Evolutionary conservation across 2,888 invertebrate species (phyloP).

Genomic region (Athalia rosae): DNA sequence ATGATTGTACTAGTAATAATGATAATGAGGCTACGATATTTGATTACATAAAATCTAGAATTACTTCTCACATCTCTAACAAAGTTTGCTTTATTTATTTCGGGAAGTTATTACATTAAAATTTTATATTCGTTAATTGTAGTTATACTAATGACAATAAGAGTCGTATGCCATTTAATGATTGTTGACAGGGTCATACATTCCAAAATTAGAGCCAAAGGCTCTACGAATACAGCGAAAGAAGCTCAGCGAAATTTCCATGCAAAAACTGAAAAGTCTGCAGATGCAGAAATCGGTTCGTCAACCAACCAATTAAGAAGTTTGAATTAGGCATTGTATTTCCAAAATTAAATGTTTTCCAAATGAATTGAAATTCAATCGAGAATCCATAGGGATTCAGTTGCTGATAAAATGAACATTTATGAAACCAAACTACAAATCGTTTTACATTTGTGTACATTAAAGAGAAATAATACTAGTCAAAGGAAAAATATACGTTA

Average conservation of each 20-base stretch:
- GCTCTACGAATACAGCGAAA: background rate
- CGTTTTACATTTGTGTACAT: too few relatives aligned
- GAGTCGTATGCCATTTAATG: background rate
- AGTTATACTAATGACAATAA: background rate
- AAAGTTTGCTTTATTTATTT: too few relatives aligned
- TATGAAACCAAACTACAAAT: background rate
- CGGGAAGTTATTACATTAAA: too few relatives aligned
- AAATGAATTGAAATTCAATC: background rate
- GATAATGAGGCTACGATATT: conserved; percentile 6
- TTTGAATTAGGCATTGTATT: conserved; percentile 16
- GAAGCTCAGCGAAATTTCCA: conserved; percentile 25
- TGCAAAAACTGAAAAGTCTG: conserved; percentile 8
- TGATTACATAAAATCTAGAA: too few relatives aligned
- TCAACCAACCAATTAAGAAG: conserved; percentile 31
- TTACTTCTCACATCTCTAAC: too few relatives aligned
- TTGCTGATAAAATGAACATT: conserved; percentile 1
- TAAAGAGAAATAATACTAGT: background rate
- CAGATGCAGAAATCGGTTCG: conserved; percentile 15
- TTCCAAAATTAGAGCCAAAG: conserved; percentile 31
- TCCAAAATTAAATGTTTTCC: background rate
- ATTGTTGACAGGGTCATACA: background rate
- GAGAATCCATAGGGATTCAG: background rate
- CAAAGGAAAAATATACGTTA: background rate
- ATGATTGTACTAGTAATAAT: background rate
- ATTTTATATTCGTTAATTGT: background rate